Percentiles rank a stretch among this genome's conserved stretches.
phyloP scores from a whole-genome alignment of 2,113 vertebrate species.

The Varanus komodoensis region DNA sequence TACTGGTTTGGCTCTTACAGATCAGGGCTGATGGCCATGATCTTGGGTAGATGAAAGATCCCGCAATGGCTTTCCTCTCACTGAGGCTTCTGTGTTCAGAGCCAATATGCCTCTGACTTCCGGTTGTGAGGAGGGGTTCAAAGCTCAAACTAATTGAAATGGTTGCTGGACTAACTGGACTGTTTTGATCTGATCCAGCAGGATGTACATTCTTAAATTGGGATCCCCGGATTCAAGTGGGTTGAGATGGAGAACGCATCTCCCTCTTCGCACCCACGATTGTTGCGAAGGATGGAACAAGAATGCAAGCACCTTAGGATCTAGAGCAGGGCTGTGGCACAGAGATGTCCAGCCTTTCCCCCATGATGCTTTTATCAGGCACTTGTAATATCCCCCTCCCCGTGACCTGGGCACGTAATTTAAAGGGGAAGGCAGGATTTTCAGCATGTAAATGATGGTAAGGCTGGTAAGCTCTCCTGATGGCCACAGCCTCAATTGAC shows the following conservation, averaged over 20 bases:
- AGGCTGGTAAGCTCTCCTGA: background rate
- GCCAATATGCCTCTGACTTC: background rate
- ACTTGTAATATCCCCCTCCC: background rate
- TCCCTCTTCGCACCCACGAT: background rate
- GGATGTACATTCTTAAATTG: background rate
- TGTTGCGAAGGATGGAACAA: background rate
- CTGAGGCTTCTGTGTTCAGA: background rate
- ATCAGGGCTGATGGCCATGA: background rate
- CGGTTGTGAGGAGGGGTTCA: background rate
- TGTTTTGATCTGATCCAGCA: background rate
- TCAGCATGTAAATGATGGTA: background rate
- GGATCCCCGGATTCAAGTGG: background rate
- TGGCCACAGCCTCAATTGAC: no score
- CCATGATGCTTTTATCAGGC: background rate
- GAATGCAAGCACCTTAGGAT: background rate
- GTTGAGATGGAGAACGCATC: background rate
- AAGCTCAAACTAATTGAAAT: no score
- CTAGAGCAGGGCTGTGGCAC: no score
- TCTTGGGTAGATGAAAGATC: background rate
- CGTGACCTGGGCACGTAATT: background rate
- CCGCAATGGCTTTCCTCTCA: background rate
- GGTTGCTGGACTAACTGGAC: background rate
- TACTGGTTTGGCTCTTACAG: background rate
- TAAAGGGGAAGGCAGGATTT: background rate
- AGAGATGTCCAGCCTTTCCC: no score